phyloP scores from a whole-genome alignment of 2,797 vertebrate genomes.

The Austrolebias charrua region DNA sequence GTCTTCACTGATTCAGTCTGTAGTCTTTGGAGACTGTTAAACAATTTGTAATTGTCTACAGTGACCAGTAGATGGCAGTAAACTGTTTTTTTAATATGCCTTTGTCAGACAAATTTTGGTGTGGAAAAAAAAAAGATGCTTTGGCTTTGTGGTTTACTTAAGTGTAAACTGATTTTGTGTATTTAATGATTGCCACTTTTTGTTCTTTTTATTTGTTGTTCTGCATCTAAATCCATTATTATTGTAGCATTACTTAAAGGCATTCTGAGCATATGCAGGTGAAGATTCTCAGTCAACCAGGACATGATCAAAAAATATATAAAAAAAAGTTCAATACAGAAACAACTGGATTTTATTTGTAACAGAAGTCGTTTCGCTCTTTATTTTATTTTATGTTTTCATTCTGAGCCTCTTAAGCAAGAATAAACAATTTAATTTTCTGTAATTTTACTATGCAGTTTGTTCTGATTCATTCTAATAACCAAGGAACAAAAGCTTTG shows the following conservation, averaged over 20 bases:
- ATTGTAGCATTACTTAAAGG: background rate
- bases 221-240: background rate
- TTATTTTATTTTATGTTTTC: too few species aligned
- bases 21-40: too few species aligned
- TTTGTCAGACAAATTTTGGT: slow-evolving; percentile 5
- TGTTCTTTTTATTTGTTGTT: background rate
- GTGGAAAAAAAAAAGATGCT: background rate
- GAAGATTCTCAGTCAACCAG: too few species aligned
- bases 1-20: slow-evolving; percentile 25
- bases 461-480: slow-evolving; percentile 2
- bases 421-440: background rate
- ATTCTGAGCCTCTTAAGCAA: too few species aligned
- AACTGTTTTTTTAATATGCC: slow-evolving; percentile 41
- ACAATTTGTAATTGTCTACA: slow-evolving; percentile 12
- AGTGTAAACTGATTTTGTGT: background rate
- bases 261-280: background rate
- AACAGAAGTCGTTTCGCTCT: too few species aligned
- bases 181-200: fast-evolving
- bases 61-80: slow-evolving; percentile 75
- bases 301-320: too few species aligned
- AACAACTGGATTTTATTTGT: too few species aligned
- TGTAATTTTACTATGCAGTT: background rate
- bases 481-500: slow-evolving; percentile 24
- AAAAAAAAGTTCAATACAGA: too few species aligned
- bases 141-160: slow-evolving; percentile 3